Base-by-base conservation (phyloP, 1,140 invertebrate species). In the Epicauta chinensis region DNA sequence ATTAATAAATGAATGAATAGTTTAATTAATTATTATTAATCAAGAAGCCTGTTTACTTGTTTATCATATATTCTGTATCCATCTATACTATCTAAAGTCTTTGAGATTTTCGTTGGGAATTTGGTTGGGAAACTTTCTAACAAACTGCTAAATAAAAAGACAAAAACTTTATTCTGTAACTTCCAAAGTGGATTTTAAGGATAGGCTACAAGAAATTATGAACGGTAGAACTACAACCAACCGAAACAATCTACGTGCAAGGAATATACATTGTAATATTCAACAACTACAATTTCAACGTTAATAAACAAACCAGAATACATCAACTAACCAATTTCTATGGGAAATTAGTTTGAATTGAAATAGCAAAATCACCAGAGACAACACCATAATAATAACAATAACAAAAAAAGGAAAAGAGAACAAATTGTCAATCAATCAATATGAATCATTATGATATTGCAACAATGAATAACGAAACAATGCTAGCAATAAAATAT, bases 181-280 rank as follows among this genome's bases (percentile, higher is more conserved):
- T 47, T 47, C 11, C 32, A 47, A 47, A 47, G 45, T 47, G 45
- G 45, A 47, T 47, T 47, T 47, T 47, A 47, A 47, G 45, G 45
- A 47, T 47, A 47, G 34, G 34, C 34, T 38, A 17, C 16, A 47
- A 47, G 45, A 47, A 47, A 47, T 47, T 47, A 47, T 47, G 45
- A 47, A 47, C 45, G 45, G 45, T 47, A 14, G 45, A 37, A 47
- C 14, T 32, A 16, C 15, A 30, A 29, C 41, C 41, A 16, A 23
- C 23, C 23, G 45, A 47, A 23, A 23, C 23, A 43, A 23, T 29
- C 16, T 47, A 47, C 45, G 35, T 38, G 45, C 16, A 5, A 37
- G 16, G 45, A 47, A 47, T 47, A 12, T 47, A 38, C 31, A 47
- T 37, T 38, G 29, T 23, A 47, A 47, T 29, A 47, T 47, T 47